phyloP scores from a whole-genome alignment of 2,113 vertebrate genomes.

The Stigmatopora argus region DNA sequence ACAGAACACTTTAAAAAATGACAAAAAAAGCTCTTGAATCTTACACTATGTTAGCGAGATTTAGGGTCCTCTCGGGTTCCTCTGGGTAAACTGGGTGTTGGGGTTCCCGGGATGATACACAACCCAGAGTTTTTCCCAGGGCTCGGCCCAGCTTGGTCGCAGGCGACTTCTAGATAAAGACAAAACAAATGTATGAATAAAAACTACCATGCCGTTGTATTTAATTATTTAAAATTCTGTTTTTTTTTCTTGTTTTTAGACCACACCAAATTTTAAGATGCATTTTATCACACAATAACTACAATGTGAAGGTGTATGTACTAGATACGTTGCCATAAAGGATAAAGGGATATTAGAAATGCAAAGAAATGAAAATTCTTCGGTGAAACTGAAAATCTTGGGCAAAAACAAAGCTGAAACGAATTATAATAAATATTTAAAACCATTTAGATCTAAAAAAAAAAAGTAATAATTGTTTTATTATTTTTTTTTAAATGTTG shows the following conservation, averaged over 20 bases:
- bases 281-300: too few species aligned
- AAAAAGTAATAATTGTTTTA: too few species aligned
- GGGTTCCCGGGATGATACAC: slow-evolving; percentile 82
- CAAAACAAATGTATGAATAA: slow-evolving; percentile 4
- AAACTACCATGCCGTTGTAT: not conserved
- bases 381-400: too few species aligned
- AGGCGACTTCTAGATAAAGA: slow-evolving; percentile 80
- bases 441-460: too few species aligned
- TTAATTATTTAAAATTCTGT: not conserved
- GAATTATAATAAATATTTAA: too few species aligned
- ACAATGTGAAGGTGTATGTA: too few species aligned
- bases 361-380: too few species aligned
- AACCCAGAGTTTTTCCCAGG: slow-evolving; percentile 89
- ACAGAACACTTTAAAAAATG: not conserved
- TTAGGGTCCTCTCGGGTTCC: slow-evolving; percentile 86
- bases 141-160: slow-evolving; percentile 90
- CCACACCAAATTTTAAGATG: too few species aligned
- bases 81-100: slow-evolving; percentile 86
- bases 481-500: too few species aligned
- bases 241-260: not conserved
- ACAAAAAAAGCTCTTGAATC: slow-evolving; percentile 12
- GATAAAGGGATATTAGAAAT: too few species aligned
- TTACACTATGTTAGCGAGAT: slow-evolving; percentile 89
- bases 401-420: too few species aligned
- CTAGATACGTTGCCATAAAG: too few species aligned